These are phyloP conservation scores for Zalophus californianus DNA, from an alignment of 2,797 vertebrate genomes.

Conservation along the genomic window DNA sequence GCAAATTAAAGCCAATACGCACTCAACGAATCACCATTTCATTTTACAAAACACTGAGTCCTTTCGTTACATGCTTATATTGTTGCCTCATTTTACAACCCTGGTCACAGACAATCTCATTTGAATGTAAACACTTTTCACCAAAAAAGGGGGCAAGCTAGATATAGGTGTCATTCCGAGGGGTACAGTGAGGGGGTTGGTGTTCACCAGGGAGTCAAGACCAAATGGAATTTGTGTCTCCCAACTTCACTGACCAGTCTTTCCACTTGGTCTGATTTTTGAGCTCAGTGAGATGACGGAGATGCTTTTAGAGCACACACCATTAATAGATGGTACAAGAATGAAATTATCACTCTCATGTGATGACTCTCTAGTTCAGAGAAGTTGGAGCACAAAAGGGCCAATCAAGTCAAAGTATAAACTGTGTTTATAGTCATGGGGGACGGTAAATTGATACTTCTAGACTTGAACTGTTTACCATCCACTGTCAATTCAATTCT, in stretches of 20 bases:
- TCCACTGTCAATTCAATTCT: conserved; percentile 52
- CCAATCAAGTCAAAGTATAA: conserved; percentile 37
- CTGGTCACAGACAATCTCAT: background rate
- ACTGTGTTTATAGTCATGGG: background rate
- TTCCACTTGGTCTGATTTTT: background rate
- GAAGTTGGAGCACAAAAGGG: conserved; percentile 17
- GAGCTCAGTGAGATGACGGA: background rate
- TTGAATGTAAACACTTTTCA: conserved; percentile 14
- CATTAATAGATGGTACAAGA: background rate
- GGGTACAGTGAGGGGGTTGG: background rate
- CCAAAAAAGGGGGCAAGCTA: background rate
- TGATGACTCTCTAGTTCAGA: background rate
- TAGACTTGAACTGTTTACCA: conserved; percentile 48
- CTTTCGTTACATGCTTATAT: background rate
- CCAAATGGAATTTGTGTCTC: background rate
- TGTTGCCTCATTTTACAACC: background rate
- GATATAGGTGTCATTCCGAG: background rate
- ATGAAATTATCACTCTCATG: background rate
- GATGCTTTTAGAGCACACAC: background rate
- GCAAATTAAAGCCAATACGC: background rate
- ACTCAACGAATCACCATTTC: background rate
- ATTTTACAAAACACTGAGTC: background rate
- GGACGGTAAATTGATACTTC: conserved; percentile 18
- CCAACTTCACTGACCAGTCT: background rate
- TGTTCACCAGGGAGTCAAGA: background rate